Conservation (phyloP, 2,888 invertebrate genomes). For the Morpho deidamia region DNA sequence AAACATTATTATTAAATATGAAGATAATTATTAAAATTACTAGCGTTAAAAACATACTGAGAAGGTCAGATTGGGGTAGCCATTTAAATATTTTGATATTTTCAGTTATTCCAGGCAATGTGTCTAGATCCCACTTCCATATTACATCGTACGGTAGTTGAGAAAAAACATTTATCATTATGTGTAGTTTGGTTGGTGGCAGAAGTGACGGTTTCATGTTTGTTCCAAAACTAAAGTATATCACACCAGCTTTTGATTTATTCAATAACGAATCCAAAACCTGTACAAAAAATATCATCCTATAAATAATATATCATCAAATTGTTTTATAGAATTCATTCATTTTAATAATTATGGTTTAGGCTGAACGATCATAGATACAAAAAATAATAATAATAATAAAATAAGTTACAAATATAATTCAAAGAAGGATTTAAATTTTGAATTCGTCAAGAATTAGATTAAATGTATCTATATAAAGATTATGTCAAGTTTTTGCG, state of each 20-base stretch:
- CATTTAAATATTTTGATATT: slow-evolving; percentile 62
- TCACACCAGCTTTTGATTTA: slow-evolving; percentile 50
- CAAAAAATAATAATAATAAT: neutral
- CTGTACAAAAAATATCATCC: slow-evolving; percentile 24
- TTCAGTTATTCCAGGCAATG: slow-evolving; percentile 38
- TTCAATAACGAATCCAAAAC: slow-evolving; percentile 42
- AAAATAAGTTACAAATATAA: neutral
- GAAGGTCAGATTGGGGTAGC: slow-evolving; percentile 34
- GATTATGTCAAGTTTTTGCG: no score
- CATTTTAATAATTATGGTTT: neutral
- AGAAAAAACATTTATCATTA: slow-evolving; percentile 46
- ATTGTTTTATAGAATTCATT: neutral
- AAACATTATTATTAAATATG: slow-evolving; percentile 26
- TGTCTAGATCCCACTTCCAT: slow-evolving; percentile 61
- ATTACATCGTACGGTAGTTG: slow-evolving; percentile 57
- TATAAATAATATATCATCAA: neutral
- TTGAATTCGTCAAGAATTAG: neutral
- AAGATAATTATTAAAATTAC: neutral
- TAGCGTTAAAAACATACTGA: slow-evolving; percentile 31
- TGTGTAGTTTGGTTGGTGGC: slow-evolving; percentile 39
- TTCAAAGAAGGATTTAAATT: neutral
- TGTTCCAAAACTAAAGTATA: slow-evolving; percentile 64
- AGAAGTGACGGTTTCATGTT: slow-evolving; percentile 44
- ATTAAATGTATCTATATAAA: no score
- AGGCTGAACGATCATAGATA: no score